These are phyloP conservation scores for Acleris sparsana DNA, from an alignment of 2,888 invertebrate genomes.

Conservation along the genomic window DNA sequence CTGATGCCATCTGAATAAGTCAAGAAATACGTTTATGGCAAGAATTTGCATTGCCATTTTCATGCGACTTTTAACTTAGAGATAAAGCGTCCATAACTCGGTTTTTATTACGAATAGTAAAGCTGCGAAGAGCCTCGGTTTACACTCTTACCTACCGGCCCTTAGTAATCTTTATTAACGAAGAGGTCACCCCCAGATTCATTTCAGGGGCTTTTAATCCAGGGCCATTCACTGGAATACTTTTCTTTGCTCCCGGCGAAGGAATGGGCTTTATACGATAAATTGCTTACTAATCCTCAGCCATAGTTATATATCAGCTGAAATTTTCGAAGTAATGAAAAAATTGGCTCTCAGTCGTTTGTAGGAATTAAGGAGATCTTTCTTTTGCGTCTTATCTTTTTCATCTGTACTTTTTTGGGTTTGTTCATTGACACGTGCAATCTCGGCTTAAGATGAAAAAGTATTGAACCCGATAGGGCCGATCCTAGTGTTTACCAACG, in stretches of 20 bases:
- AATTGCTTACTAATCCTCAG: conserved; percentile 22
- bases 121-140: conserved; percentile 4
- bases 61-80: background rate
- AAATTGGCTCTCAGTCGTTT: conserved; percentile 11
- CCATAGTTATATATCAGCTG: conserved; percentile 14
- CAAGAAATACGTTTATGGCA: background rate
- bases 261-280: conserved; percentile 24
- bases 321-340: conserved; percentile 13
- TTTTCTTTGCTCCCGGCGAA: conserved; percentile 15
- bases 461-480: no score
- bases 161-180: conserved; percentile 24
- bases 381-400: background rate
- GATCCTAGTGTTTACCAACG: no score
- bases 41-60: conserved; percentile 6
- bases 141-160: conserved; percentile 12
- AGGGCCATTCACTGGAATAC: conserved; percentile 22
- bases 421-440: no score
- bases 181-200: conserved; percentile 25
- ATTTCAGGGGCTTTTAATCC: conserved; percentile 25
- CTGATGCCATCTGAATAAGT: conserved; percentile 7
- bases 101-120: background rate
- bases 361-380: conserved; percentile 5
- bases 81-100: background rate
- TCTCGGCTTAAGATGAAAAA: no score
- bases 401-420: no score